These are phyloP conservation scores for Limanda limanda DNA, from an alignment of 2,113 vertebrate genomes.

Conservation along the genomic window DNA sequence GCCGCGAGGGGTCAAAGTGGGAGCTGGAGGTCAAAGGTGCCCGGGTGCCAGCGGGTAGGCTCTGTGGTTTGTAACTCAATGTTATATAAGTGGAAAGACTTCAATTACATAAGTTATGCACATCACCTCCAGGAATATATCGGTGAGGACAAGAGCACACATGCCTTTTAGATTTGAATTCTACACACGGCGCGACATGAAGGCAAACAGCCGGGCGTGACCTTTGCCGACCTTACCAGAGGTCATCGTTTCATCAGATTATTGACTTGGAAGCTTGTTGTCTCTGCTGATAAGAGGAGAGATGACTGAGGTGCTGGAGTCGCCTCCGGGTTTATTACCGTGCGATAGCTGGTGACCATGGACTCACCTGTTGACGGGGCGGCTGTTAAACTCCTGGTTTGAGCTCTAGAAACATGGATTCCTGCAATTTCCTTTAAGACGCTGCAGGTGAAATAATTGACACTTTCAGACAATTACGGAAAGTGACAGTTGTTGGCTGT, in stretches of 20 bases:
- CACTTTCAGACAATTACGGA: neutral
- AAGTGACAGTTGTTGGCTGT: constrained; percentile 24
- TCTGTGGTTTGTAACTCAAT: constrained; percentile 1
- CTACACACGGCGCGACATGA: neutral
- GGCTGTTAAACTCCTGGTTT: neutral
- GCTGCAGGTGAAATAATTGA: neutral
- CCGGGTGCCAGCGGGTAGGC: constrained; percentile 10
- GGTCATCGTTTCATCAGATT: constrained; percentile 35
- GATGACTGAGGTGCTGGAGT: constrained; percentile 21
- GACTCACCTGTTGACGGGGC: constrained; percentile 20
- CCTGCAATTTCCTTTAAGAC: neutral
- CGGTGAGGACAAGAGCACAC: constrained; percentile 7
- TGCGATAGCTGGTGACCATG: neutral
- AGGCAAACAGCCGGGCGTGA: constrained; percentile 7
- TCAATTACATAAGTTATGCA: neutral
- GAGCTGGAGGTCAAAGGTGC: constrained; percentile 11
- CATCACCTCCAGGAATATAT: constrained; percentile 27
- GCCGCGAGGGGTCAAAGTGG: constrained; percentile 33
- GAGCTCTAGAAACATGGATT: neutral
- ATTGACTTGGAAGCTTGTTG: constrained; percentile 36
- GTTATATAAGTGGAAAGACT: no score
- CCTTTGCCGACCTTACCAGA: constrained; percentile 10
- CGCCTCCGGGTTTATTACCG: neutral
- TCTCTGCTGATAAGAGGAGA: constrained; percentile 34
- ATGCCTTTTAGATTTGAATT: neutral